A percentile compares a stretch with the other conserved stretches of the same genome.
Evolutionary conservation across 2,888 invertebrate species (phyloP).

Genomic region (Zootermopsis nevadensis): DNA sequence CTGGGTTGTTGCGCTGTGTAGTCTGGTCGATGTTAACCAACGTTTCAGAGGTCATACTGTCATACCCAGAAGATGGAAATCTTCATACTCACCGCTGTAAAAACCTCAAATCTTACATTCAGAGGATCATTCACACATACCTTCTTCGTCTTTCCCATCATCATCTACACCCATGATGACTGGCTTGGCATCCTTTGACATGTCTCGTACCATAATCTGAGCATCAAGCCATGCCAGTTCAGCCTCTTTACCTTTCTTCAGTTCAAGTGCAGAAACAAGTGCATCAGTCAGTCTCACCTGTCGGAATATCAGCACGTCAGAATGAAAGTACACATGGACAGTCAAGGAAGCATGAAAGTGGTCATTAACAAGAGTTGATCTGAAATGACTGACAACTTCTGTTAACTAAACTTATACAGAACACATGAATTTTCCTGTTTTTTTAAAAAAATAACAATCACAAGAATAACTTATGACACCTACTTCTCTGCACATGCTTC

Average conservation of each 20-base stretch:
- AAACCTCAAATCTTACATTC: background rate
- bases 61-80: too few species aligned
- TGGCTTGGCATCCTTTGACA: conserved; percentile 66
- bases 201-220: conserved; percentile 70
- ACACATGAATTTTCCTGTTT: too few species aligned
- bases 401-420: too few species aligned
- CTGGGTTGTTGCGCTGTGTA: too few species aligned
- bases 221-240: conserved; percentile 98
- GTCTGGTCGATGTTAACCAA: too few species aligned
- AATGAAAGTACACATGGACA: background rate
- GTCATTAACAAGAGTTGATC: too few species aligned
- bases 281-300: conserved; percentile 93
- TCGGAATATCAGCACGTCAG: conserved; percentile 11
- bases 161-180: conserved; percentile 59
- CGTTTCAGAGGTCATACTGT: too few species aligned
- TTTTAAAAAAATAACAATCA: too few species aligned
- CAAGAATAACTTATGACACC: too few species aligned
- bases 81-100: background rate
- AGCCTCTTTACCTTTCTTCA: conserved; percentile 84
- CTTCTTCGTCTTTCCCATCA: conserved; percentile 53
- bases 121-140: background rate
- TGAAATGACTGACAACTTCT: too few species aligned
- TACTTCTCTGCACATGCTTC: too few species aligned
- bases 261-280: conserved; percentile 85
- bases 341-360: too few species aligned